A percentile compares a stretch with the other conserved stretches of the same genome.
Conservation (phyloP, 2,113 vertebrate species). For the Fulmarus glacialis region DNA sequence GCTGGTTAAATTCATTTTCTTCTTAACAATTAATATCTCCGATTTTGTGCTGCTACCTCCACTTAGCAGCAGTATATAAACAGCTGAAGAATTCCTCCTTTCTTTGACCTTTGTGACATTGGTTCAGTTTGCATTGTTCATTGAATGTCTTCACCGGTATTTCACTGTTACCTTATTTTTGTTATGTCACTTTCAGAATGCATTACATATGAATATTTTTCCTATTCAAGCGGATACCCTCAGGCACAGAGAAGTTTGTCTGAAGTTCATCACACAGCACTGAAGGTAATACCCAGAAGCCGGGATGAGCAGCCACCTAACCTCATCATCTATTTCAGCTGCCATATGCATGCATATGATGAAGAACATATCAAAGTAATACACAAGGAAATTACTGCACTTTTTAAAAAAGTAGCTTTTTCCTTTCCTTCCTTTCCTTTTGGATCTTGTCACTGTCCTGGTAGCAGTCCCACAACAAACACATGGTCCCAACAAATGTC, state of each 20-base stretch:
- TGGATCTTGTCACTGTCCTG: background rate
- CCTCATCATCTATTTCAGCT: background rate
- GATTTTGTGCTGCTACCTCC: background rate
- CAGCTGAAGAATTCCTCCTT: background rate
- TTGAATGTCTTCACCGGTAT: background rate
- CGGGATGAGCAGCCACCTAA: background rate
- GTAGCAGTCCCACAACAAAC: background rate
- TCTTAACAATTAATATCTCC: background rate
- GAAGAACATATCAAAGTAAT: background rate
- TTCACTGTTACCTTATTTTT: background rate
- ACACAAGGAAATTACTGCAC: background rate
- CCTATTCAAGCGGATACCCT: background rate
- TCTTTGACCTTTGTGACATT: background rate
- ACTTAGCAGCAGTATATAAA: background rate
- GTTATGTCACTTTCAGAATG: background rate
- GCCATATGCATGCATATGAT: background rate
- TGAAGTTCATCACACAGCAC: background rate
- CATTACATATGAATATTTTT: background rate
- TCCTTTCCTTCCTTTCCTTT: background rate
- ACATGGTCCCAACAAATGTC: background rate
- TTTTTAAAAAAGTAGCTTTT: background rate
- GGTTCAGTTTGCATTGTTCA: background rate
- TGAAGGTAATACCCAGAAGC: background rate
- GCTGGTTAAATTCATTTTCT: background rate
- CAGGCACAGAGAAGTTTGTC: background rate